Evolutionary conservation across 1,140 invertebrate species (phyloP).

Genomic region (Leptoteleia sp.): DNA sequence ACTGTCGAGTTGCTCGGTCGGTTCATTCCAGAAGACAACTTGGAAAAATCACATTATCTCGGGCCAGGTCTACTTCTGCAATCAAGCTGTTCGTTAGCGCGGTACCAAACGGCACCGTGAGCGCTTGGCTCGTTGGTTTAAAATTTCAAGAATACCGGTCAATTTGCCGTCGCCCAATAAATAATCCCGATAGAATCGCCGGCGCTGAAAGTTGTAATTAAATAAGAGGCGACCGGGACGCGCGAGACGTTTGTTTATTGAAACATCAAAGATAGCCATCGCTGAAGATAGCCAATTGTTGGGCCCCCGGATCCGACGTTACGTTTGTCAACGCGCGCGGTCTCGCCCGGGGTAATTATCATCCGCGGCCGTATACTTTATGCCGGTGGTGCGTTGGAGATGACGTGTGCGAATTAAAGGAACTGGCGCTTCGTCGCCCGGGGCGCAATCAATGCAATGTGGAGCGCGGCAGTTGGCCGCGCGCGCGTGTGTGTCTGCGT

Average conservation of each 20-base stretch:
- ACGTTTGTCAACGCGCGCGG: slow-evolving; percentile 23
- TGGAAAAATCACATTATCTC: slow-evolving; percentile 35
- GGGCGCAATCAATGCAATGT: slow-evolving; percentile 59
- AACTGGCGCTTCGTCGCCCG: slow-evolving; percentile 42
- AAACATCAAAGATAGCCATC: slow-evolving; percentile 29
- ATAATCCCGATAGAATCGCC: slow-evolving; percentile 16
- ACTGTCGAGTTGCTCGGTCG: slow-evolving; percentile 11
- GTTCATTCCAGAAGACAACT: slow-evolving; percentile 25
- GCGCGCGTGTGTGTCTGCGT: no score
- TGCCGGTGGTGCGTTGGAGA: slow-evolving; percentile 1
- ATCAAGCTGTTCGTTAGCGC: slow-evolving; percentile 29
- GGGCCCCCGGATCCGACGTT: background rate
- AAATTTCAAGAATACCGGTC: slow-evolving; percentile 25
- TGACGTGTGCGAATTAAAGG: slow-evolving; percentile 50
- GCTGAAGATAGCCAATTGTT: no score
- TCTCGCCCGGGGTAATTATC: no score
- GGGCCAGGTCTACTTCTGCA: slow-evolving; percentile 14
- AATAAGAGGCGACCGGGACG: background rate
- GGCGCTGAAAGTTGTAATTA: slow-evolving; percentile 8
- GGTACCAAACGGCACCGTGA: no score
- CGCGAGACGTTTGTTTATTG: slow-evolving; percentile 39
- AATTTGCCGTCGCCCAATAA: slow-evolving; percentile 11
- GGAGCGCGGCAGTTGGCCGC: slow-evolving; percentile 61
- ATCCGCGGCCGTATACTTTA: no score
- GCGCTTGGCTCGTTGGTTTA: no score